These are phyloP conservation scores for Cyanocitta stelleri DNA, from an alignment of 2,113 vertebrate genomes.

Conservation along the genomic window DNA sequence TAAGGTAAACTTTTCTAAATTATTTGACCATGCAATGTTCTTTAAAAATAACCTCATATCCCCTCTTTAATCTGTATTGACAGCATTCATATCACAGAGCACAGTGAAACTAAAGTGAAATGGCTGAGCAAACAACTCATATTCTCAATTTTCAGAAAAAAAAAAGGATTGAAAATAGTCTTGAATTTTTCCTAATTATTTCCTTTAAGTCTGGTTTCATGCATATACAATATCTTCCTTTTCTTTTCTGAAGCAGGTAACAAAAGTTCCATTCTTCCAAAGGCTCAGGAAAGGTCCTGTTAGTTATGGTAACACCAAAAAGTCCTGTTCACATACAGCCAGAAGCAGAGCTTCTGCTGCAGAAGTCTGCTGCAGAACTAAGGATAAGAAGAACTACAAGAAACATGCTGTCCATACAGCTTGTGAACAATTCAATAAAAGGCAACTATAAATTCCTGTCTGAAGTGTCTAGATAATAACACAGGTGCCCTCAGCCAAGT, in stretches of 20 bases:
- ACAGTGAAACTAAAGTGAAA: not conserved
- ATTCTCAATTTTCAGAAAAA: not conserved
- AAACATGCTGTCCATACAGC: not conserved
- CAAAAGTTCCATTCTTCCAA: not conserved
- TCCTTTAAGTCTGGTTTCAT: not conserved
- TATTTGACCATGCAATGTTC: not conserved
- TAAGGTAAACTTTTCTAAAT: not conserved
- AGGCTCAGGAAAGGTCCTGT: not conserved
- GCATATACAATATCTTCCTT: not conserved
- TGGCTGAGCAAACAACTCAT: not conserved
- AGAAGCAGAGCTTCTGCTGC: not conserved
- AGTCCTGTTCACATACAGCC: not conserved
- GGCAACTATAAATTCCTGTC: not conserved
- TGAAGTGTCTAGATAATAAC: not conserved
- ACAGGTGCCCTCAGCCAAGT: not conserved
- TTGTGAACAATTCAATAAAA: not conserved
- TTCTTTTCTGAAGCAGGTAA: not conserved
- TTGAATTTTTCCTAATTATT: not conserved
- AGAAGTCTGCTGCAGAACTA: not conserved
- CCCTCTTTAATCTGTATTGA: not conserved
- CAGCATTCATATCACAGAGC: not conserved
- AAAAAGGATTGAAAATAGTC: not conserved
- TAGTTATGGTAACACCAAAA: not conserved
- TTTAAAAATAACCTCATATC: not conserved
- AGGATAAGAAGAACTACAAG: not conserved